phyloP scores from a whole-genome alignment of 2,888 invertebrate species.

The Syrphus vitripennis region DNA sequence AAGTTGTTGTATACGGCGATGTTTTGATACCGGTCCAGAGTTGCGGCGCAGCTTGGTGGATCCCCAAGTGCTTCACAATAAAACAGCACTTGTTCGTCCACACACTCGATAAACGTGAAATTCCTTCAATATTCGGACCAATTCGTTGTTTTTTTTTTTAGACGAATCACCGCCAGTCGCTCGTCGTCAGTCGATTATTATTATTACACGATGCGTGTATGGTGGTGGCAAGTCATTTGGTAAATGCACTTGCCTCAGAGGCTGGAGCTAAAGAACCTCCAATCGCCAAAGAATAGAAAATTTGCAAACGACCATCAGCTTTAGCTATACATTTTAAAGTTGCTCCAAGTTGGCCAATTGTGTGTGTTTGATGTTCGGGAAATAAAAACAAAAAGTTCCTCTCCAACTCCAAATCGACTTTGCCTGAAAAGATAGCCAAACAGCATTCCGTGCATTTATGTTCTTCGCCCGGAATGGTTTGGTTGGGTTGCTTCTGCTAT shows the following conservation, averaged over 20 bases:
- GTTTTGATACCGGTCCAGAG: background rate
- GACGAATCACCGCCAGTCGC: constrained; percentile 1
- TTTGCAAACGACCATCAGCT: constrained; percentile 43
- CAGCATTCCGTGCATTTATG: constrained; percentile 55
- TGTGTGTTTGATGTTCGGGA: background rate
- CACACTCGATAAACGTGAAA: constrained; percentile 24
- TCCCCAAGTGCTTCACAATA: background rate
- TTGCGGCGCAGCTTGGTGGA: background rate
- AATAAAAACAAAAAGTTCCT: constrained; percentile 6
- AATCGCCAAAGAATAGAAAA: constrained; percentile 1
- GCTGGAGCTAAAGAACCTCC: background rate
- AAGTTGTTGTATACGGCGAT: background rate
- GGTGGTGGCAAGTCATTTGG: constrained; percentile 52
- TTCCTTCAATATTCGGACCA: constrained; percentile 30
- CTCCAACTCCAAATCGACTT: constrained; percentile 23
- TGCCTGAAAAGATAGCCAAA: constrained; percentile 43
- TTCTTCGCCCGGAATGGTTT: constrained; percentile 28
- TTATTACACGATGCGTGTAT: constrained; percentile 54
- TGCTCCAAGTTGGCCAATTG: constrained; percentile 42
- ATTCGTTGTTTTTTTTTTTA: constrained; percentile 47
- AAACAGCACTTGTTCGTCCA: background rate
- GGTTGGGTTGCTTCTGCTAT: background rate
- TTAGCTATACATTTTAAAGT: constrained; percentile 28
- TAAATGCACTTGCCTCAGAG: constrained; percentile 39
- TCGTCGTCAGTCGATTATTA: background rate